Evolutionary conservation across 2,113 vertebrate species (phyloP).

Genomic region (Drymodes brunneopygia): DNA sequence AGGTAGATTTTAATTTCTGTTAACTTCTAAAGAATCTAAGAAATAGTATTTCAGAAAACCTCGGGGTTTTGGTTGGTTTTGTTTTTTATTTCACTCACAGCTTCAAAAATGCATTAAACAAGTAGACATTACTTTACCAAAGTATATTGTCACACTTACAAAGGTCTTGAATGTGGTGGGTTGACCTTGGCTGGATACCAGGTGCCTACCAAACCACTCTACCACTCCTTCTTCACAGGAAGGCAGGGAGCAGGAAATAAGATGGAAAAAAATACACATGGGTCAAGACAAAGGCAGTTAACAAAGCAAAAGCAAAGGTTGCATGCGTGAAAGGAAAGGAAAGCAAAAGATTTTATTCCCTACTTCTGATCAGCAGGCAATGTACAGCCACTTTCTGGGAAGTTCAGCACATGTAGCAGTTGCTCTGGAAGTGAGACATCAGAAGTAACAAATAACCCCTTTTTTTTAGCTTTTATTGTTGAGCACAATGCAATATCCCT

Average conservation of each 20-base stretch:
- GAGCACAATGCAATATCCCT: neutral
- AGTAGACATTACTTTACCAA: neutral
- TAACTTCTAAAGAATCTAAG: neutral
- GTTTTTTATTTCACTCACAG: neutral
- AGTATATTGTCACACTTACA: neutral
- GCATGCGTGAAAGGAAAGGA: accelerated
- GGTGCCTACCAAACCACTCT: neutral
- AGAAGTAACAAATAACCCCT: neutral
- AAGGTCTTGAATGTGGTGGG: neutral
- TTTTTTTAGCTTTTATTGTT: neutral
- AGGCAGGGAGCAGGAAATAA: neutral
- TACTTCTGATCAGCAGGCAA: neutral
- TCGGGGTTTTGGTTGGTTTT: neutral
- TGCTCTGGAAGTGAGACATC: neutral
- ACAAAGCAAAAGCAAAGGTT: neutral
- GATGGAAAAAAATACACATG: neutral
- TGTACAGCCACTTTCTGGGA: neutral
- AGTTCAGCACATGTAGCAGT: accelerated
- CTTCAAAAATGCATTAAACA: neutral
- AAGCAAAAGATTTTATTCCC: neutral
- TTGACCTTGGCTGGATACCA: neutral
- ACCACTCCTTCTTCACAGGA: neutral
- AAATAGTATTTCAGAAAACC: neutral
- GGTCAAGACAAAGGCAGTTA: neutral
- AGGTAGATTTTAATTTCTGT: neutral